These are phyloP conservation scores for Hippopotamyrus pictus DNA, from an alignment of 2,797 vertebrate species.

Conservation along the genomic window DNA sequence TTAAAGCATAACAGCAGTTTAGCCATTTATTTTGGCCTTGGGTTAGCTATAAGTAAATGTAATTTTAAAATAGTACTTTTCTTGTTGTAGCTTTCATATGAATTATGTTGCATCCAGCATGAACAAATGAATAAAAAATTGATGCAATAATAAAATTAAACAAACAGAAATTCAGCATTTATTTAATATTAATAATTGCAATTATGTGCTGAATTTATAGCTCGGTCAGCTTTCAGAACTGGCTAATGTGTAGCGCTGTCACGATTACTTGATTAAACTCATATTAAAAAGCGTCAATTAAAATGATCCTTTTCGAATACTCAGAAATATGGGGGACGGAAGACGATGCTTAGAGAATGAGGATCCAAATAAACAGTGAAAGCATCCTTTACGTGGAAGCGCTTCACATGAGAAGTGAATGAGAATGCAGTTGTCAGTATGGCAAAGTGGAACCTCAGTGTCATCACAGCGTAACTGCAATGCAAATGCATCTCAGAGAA, in stretches of 20 bases:
- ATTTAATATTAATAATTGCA: background rate
- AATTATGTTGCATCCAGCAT: background rate
- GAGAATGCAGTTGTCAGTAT: background rate
- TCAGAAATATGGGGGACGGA: background rate
- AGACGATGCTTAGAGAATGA: background rate
- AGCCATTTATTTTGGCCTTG: background rate
- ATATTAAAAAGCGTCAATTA: background rate
- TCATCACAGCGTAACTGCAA: background rate
- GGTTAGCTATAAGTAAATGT: background rate
- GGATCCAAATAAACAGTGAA: background rate
- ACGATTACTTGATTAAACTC: background rate
- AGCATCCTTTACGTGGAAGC: background rate
- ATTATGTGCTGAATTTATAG: background rate
- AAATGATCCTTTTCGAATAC: background rate
- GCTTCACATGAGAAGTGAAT: background rate
- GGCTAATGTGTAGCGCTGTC: background rate
- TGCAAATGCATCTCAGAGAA: background rate
- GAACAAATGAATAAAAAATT: background rate
- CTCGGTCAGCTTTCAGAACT: background rate
- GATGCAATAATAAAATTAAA: background rate
- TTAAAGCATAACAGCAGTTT: background rate
- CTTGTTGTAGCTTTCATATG: background rate
- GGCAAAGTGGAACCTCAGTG: background rate
- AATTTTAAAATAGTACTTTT: background rate
- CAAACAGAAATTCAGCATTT: background rate